A percentile compares a stretch with the other conserved stretches of the same genome.
These are phyloP conservation scores for Myripristis jacobus DNA, from an alignment of 2,797 vertebrate genomes.

Conservation along the genomic window DNA sequence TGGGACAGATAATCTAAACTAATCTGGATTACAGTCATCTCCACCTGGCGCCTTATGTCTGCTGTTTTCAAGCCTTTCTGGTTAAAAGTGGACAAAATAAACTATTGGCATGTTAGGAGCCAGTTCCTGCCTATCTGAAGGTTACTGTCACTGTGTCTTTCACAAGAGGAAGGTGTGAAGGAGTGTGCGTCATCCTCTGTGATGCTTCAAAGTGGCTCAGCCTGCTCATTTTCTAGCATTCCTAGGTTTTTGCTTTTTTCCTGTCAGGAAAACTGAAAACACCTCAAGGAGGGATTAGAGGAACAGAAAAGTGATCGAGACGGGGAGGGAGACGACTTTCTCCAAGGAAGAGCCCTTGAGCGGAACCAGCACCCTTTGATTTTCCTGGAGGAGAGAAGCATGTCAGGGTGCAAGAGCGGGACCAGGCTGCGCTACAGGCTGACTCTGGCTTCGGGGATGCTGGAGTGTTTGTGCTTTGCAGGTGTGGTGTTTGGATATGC, in stretches of 20 bases:
- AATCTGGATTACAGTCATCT: constrained; percentile 64
- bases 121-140: too few relatives aligned
- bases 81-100: too few relatives aligned
- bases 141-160: neutral
- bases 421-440: constrained; percentile 73
- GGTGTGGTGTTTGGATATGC: constrained; percentile 90
- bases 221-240: too few relatives aligned
- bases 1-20: constrained; percentile 46
- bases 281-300: too few relatives aligned
- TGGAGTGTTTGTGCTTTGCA: constrained; percentile 90
- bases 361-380: neutral
- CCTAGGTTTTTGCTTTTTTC: too few relatives aligned
- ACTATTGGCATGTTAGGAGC: too few relatives aligned
- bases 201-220: too few relatives aligned
- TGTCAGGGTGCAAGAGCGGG: constrained; percentile 47
- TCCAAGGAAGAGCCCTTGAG: neutral
- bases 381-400: constrained; percentile 28
- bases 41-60: constrained; percentile 11
- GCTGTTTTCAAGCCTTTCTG: neutral
- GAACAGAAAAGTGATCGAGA: too few relatives aligned
- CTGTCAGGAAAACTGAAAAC: too few relatives aligned
- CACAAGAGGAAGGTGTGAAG: too few relatives aligned
- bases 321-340: too few relatives aligned
- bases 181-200: too few relatives aligned
- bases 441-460: constrained; percentile 85